Conservation (phyloP, 2,113 vertebrate species). For the rabbit (Oryctolagus cuniculus) region DNA sequence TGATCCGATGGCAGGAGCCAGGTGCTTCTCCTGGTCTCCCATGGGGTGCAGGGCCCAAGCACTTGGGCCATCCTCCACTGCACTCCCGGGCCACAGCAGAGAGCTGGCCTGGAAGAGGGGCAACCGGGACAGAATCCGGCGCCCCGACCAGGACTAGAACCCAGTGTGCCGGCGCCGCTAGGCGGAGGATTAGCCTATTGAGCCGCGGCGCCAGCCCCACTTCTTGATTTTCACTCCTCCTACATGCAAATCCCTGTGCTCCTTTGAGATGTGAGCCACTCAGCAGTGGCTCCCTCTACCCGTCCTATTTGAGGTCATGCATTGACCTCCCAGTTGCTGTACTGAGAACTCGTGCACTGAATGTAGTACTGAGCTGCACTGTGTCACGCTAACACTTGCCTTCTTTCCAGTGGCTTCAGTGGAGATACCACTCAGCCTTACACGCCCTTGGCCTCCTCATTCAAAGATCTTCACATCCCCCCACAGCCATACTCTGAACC, state of each 20-base stretch:
- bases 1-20: too few relatives aligned
- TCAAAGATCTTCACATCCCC: background rate
- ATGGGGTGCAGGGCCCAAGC: too few relatives aligned
- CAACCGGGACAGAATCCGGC: too few relatives aligned
- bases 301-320: background rate
- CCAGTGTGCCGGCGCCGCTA: too few relatives aligned
- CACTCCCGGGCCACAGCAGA: too few relatives aligned
- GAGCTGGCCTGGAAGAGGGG: too few relatives aligned
- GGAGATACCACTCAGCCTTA: background rate
- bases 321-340: background rate
- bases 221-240: background rate
- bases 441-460: background rate
- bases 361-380: background rate
- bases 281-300: background rate
- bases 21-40: too few relatives aligned
- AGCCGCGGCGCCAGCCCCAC: too few relatives aligned
- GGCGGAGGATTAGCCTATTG: too few relatives aligned
- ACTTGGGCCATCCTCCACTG: too few relatives aligned
- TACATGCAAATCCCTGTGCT: background rate
- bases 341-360: background rate
- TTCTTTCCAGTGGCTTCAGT: background rate
- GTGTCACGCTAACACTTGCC: background rate
- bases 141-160: too few relatives aligned
- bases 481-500: background rate
- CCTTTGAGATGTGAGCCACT: background rate